These are phyloP conservation scores for Podarcis lilfordi DNA, from an alignment of 2,797 vertebrate genomes.

Conservation along the genomic window DNA sequence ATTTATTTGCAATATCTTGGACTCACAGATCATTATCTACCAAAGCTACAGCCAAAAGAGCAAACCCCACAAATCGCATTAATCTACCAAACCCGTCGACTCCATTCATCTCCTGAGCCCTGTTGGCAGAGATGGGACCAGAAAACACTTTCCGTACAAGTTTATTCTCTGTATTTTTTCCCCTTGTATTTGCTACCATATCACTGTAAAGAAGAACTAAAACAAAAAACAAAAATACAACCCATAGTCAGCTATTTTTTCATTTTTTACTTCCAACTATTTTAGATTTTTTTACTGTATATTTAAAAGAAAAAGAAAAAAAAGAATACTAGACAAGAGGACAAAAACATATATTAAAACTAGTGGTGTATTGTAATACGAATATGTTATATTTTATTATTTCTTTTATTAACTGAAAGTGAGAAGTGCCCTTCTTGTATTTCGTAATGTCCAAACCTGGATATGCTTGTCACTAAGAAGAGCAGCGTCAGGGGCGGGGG, in stretches of 20 bases:
- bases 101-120: slow-evolving; percentile 71
- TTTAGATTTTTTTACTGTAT: slow-evolving; percentile 80
- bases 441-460: slow-evolving; percentile 59
- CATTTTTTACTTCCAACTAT: slow-evolving; percentile 80
- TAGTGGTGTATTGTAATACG: slow-evolving; percentile 73
- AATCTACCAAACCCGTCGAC: not conserved
- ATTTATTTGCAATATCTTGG: slow-evolving; percentile 61
- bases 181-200: slow-evolving; percentile 77
- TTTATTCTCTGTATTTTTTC: slow-evolving; percentile 67
- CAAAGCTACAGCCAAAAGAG: slow-evolving; percentile 78
- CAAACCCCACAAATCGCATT: slow-evolving; percentile 1
- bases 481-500: slow-evolving; percentile 22
- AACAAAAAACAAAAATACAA: slow-evolving; percentile 30
- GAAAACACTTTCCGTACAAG: slow-evolving; percentile 65
- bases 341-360: slow-evolving; percentile 74
- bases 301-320: slow-evolving; percentile 59
- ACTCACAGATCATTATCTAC: slow-evolving; percentile 67
- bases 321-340: slow-evolving; percentile 57
- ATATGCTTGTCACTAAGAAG: slow-evolving; percentile 47
- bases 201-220: slow-evolving; percentile 74
- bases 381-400: slow-evolving; percentile 48
- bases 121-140: slow-evolving; percentile 72
- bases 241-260: slow-evolving; percentile 74
- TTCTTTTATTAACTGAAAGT: slow-evolving; percentile 61
- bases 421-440: slow-evolving; percentile 55